Evolutionary conservation across 1,140 invertebrate species (phyloP).

Genomic region (Zaprionus africanus): DNA sequence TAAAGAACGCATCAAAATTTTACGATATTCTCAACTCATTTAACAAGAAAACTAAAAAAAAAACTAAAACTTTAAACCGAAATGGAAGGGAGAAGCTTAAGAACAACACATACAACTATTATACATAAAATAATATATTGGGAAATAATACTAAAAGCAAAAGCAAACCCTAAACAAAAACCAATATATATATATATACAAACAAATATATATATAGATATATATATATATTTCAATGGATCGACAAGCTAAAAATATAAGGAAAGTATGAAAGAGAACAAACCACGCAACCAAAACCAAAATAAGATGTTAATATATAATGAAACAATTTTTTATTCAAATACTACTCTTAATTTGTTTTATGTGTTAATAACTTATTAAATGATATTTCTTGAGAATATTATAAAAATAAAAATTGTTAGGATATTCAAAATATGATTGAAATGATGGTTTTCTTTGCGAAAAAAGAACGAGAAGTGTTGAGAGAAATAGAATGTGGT

Average conservation of each 20-base stretch:
- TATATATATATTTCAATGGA: slow-evolving; percentile 81
- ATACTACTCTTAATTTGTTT: slow-evolving; percentile 82
- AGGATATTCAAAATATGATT: slow-evolving; percentile 70
- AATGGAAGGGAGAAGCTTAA: slow-evolving; percentile 32
- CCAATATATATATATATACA: slow-evolving; percentile 39
- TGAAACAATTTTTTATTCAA: slow-evolving; percentile 80
- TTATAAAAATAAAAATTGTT: slow-evolving; percentile 73
- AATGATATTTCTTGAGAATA: slow-evolving; percentile 81
- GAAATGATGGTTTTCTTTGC: neutral
- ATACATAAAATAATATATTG: slow-evolving; percentile 41
- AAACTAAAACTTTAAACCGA: slow-evolving; percentile 9
- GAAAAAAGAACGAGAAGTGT: slow-evolving; percentile 1
- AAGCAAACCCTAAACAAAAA: slow-evolving; percentile 29
- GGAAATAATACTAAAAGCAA: slow-evolving; percentile 18
- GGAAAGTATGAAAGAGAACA: slow-evolving; percentile 10
- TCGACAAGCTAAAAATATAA: slow-evolving; percentile 57
- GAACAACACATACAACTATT: slow-evolving; percentile 58
- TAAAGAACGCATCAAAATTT: slow-evolving; percentile 77
- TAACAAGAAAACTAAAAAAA: slow-evolving; percentile 46
- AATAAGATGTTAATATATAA: slow-evolving; percentile 71
- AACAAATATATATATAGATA: slow-evolving; percentile 38
- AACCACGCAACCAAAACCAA: slow-evolving; percentile 53
- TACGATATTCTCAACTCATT: slow-evolving; percentile 76
- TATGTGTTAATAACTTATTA: slow-evolving; percentile 83
- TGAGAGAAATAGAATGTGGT: too few species aligned